These are phyloP conservation scores for Phaedon cochleariae DNA, from an alignment of 2,888 invertebrate species.

Conservation along the genomic window DNA sequence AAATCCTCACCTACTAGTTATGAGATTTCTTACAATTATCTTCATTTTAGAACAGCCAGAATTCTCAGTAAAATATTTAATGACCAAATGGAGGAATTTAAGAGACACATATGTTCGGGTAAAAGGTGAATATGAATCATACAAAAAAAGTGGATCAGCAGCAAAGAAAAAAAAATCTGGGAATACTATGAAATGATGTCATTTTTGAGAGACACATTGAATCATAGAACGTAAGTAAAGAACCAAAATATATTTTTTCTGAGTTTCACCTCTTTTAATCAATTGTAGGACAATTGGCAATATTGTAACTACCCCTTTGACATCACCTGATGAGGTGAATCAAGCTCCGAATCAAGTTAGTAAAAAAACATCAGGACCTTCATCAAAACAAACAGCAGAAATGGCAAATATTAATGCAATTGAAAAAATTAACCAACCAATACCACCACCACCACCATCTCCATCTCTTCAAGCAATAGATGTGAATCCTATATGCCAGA, in stretches of 20 bases:
- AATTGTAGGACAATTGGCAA: slow-evolving; percentile 1
- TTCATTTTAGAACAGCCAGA: slow-evolving; percentile 8
- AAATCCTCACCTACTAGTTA: too few relatives aligned
- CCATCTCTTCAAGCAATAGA: not conserved
- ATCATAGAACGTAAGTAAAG: not conserved
- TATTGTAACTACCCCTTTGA: not conserved
- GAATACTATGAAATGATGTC: slow-evolving; percentile 1
- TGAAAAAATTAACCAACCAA: slow-evolving; percentile 2
- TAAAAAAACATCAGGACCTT: not conserved
- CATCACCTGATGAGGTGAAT: not conserved
- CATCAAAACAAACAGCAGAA: slow-evolving; percentile 3
- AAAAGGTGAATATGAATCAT: slow-evolving; percentile 15
- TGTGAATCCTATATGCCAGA: not conserved
- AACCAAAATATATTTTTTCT: not conserved
- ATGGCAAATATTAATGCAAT: slow-evolving; percentile 1
- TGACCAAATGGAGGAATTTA: slow-evolving; percentile 11
- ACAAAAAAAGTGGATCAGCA: slow-evolving; percentile 18
- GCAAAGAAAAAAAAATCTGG: slow-evolving; percentile 8
- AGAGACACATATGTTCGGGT: slow-evolving; percentile 16
- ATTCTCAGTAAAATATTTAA: slow-evolving; percentile 9
- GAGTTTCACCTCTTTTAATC: not conserved
- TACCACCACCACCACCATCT: not conserved
- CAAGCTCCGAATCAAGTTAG: too few relatives aligned
- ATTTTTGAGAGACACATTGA: too few relatives aligned
- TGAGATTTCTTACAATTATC: not conserved